Conservation (phyloP, 2,113 vertebrate species). For the Aplodontia rufa region DNA sequence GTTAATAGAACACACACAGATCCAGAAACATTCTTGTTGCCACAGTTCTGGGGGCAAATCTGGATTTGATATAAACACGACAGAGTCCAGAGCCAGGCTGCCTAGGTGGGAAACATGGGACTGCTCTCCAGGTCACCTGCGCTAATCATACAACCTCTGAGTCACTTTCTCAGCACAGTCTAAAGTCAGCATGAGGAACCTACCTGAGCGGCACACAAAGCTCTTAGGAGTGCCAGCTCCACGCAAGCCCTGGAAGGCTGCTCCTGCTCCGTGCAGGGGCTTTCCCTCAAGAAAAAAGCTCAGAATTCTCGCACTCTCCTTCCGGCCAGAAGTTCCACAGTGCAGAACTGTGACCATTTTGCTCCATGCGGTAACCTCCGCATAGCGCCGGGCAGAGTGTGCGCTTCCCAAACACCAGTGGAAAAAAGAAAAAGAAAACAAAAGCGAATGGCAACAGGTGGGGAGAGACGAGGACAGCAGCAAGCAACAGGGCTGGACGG, state of each 20-base stretch:
- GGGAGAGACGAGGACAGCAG: fast-evolving
- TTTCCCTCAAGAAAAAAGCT: background rate
- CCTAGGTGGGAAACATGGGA: background rate
- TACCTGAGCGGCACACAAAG: fast-evolving
- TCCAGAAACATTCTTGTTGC: background rate
- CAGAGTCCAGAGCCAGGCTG: background rate
- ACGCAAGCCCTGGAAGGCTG: background rate
- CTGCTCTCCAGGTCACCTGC: background rate
- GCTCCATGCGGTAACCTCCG: background rate
- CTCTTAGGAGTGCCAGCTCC: fast-evolving
- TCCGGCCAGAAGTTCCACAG: background rate
- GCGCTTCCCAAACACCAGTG: background rate
- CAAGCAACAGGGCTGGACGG: fast-evolving
- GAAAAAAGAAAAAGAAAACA: too few species aligned
- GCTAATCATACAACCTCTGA: background rate
- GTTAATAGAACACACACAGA: background rate
- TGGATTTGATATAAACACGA: background rate
- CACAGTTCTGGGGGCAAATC: background rate
- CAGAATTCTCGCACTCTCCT: too few species aligned
- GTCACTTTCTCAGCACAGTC: background rate
- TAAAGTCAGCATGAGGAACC: background rate
- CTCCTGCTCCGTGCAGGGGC: background rate
- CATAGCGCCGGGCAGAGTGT: background rate
- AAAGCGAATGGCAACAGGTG: too few species aligned
- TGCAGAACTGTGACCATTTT: background rate